Conservation (phyloP, 2,888 invertebrate species). For the Romanomermis culicivorax region DNA sequence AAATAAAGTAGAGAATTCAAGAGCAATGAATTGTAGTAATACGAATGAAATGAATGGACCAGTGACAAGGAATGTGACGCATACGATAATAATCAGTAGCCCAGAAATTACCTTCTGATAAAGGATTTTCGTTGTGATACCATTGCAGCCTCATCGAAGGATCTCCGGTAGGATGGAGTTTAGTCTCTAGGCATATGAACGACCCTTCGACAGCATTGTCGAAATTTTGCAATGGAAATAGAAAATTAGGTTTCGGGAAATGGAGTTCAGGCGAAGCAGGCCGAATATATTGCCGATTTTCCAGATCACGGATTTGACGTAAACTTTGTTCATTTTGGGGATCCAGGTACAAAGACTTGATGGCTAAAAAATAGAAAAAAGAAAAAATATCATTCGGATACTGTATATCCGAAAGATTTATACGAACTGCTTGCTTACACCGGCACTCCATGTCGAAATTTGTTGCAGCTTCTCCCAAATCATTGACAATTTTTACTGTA, state of each 20-base stretch:
- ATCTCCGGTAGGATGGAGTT: slow-evolving; percentile 78
- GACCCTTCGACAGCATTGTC: slow-evolving; percentile 23
- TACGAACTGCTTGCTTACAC: too few species aligned
- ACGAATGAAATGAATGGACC: too few species aligned
- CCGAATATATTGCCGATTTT: slow-evolving; percentile 36
- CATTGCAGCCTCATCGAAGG: slow-evolving; percentile 78
- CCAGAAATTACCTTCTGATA: slow-evolving; percentile 15
- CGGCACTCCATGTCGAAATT: slow-evolving; percentile 48
- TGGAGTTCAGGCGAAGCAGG: slow-evolving; percentile 21
- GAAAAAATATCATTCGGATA: background rate
- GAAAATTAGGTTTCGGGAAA: slow-evolving; percentile 11
- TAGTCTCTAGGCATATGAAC: slow-evolving; percentile 43
- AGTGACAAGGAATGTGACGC: too few species aligned
- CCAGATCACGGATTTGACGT: slow-evolving; percentile 68
- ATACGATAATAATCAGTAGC: too few species aligned
- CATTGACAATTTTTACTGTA: slow-evolving; percentile 20
- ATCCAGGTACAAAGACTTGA: slow-evolving; percentile 38
- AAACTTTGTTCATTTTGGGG: slow-evolving; percentile 79
- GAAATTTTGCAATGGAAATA: slow-evolving; percentile 14
- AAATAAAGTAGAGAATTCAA: too few species aligned
- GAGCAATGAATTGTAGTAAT: too few species aligned
- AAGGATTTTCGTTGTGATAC: slow-evolving; percentile 70
- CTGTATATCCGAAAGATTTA: too few species aligned
- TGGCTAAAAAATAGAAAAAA: slow-evolving; percentile 11
- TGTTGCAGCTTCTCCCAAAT: slow-evolving; percentile 51